These are phyloP conservation scores for Mormyrus iriodes DNA, from an alignment of 2,113 vertebrate genomes.

Conservation along the genomic window DNA sequence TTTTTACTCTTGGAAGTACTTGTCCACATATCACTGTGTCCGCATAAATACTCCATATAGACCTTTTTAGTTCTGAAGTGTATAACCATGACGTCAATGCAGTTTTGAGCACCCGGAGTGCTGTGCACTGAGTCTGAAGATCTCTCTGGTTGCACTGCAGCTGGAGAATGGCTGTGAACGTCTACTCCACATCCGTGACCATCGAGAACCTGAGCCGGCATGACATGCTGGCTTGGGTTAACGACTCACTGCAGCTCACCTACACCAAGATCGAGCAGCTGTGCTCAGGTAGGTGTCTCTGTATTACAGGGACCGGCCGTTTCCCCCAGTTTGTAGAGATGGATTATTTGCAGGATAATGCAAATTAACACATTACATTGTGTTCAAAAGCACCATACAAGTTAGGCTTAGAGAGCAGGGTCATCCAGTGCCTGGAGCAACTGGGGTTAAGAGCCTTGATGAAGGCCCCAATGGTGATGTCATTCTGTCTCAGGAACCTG, in stretches of 20 bases:
- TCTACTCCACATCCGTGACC: constrained; percentile 93
- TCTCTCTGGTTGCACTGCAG: constrained; percentile 40
- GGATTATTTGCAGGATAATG: background rate
- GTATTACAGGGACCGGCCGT: background rate
- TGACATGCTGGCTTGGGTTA: constrained; percentile 97
- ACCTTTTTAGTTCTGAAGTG: background rate
- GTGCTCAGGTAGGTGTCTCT: constrained; percentile 75
- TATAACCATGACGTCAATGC: background rate
- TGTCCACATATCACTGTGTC: background rate
- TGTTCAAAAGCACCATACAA: background rate
- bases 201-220: constrained; percentile 96
- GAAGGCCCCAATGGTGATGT: background rate
- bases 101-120: background rate
- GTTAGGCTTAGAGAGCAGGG: background rate
- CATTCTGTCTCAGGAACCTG: background rate
- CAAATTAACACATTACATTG: background rate
- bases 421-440: background rate
- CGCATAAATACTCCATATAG: background rate
- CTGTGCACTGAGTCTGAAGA: background rate
- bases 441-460: no score
- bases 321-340: background rate
- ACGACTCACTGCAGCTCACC: constrained; percentile 89
- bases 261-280: constrained; percentile 97
- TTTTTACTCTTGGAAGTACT: background rate
- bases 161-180: constrained; percentile 95